Percentiles rank a stretch among this genome's conserved stretches.
Evolutionary conservation across 2,888 invertebrate genomes (phyloP).

Genomic region (Pheosia tremula): DNA sequence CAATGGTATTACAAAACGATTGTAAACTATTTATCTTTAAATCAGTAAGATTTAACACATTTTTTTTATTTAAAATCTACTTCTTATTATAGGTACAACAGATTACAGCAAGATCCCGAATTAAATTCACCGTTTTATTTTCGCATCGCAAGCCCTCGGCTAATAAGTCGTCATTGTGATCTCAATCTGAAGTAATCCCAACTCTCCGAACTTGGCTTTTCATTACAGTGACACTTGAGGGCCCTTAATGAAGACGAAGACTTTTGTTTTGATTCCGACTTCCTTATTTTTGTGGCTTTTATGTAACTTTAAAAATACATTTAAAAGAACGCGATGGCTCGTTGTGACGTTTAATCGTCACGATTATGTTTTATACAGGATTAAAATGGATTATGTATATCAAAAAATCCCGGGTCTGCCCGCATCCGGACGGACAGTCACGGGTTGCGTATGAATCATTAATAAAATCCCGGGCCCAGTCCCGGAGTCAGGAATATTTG

Average conservation of each 20-base stretch:
- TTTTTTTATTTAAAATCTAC: too few species aligned
- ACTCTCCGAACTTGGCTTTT: slow-evolving; percentile 4
- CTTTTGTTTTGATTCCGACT: not conserved
- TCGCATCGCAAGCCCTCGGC: not conserved
- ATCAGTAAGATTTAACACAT: too few species aligned
- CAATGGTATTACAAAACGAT: too few species aligned
- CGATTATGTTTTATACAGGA: too few species aligned
- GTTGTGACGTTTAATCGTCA: too few species aligned
- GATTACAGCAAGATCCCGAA: not conserved
- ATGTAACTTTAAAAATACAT: not conserved
- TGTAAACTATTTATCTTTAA: too few species aligned
- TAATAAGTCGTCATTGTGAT: slow-evolving; percentile 5
- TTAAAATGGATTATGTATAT: not conserved
- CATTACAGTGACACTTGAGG: not conserved
- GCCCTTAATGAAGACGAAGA: slow-evolving; percentile 4
- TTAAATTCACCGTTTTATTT: not conserved
- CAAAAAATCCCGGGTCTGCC: not conserved
- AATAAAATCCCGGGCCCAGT: slow-evolving; percentile 29
- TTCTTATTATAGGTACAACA: too few species aligned
- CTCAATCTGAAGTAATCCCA: slow-evolving; percentile 4
- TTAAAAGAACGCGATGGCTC: not conserved
- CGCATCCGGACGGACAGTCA: slow-evolving; percentile 29
- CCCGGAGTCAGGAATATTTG: slow-evolving; percentile 35
- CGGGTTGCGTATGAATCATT: slow-evolving; percentile 38
- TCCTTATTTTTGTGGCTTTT: slow-evolving; percentile 4